Conservation (phyloP, 1,140 invertebrate species). For the Metopolophium dirhodum region DNA sequence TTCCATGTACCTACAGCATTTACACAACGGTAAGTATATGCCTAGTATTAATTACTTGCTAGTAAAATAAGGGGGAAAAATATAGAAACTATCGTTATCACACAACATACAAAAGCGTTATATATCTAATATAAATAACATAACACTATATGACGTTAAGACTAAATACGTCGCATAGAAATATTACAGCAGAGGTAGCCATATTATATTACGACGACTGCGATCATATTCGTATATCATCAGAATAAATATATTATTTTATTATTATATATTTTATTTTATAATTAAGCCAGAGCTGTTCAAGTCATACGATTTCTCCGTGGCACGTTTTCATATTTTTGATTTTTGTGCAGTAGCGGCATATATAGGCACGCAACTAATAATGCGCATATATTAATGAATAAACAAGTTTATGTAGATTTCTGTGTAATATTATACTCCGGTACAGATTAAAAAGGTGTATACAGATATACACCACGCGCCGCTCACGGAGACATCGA, state of each 20-base stretch:
- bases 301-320: neutral
- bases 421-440: conserved; percentile 26
- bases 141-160: neutral
- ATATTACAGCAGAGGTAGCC: neutral
- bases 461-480: neutral
- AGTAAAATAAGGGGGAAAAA: too few relatives aligned
- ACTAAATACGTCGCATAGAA: neutral
- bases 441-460: neutral
- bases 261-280: neutral
- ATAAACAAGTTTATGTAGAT: conserved; percentile 28
- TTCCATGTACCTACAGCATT: too few relatives aligned
- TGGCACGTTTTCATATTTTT: neutral
- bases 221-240: neutral
- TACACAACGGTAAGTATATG: too few relatives aligned
- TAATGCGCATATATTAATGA: conserved; percentile 12
- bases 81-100: neutral
- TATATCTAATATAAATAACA: neutral
- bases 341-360: neutral
- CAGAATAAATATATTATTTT: neutral
- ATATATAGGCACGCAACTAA: neutral
- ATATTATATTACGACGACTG: neutral
- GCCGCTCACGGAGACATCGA: neutral
- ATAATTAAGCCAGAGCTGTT: neutral
- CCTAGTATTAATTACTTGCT: too few relatives aligned
- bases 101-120: neutral